A percentile compares a stretch with the other conserved stretches of the same genome.
These are phyloP conservation scores for Galemys pyrenaicus DNA, from an alignment of 2,113 vertebrate genomes.

Conservation along the genomic window DNA sequence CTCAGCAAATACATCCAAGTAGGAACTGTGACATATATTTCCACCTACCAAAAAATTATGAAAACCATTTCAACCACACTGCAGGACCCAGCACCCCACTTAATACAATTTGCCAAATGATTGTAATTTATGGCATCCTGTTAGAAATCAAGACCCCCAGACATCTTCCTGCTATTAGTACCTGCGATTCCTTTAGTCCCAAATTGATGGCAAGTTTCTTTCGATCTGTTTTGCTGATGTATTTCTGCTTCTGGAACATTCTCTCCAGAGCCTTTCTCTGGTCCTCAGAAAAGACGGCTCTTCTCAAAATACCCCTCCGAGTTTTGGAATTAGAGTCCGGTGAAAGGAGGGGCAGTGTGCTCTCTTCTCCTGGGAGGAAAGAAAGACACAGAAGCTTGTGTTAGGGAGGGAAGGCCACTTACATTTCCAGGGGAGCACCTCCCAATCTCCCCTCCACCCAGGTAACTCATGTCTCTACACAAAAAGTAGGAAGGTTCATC, in stretches of 20 bases:
- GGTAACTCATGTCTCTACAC: not conserved
- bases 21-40: not conserved
- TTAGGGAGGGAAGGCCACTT: not conserved
- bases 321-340: slow-evolving; percentile 90
- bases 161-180: slow-evolving; percentile 74
- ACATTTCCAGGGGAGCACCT: not conserved
- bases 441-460: not conserved
- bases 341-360: slow-evolving; percentile 88
- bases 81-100: not conserved
- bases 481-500: not conserved
- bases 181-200: slow-evolving; percentile 97
- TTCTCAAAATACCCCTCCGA: slow-evolving; percentile 94
- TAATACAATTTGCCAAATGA: not conserved
- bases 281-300: slow-evolving; percentile 97
- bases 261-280: slow-evolving; percentile 97
- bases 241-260: slow-evolving; percentile 97
- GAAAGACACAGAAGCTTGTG: slow-evolving; percentile 43
- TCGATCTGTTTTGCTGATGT: slow-evolving; percentile 97
- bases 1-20: slow-evolving; percentile 19
- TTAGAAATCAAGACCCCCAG: slow-evolving; percentile 18
- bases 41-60: not conserved
- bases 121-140: not conserved
- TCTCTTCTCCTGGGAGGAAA: slow-evolving; percentile 86
- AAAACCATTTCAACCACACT: slow-evolving; percentile 13
- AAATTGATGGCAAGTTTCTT: slow-evolving; percentile 94